Evolutionary conservation across 2,797 vertebrate species (phyloP).

Genomic region (Danio kyathit): DNA sequence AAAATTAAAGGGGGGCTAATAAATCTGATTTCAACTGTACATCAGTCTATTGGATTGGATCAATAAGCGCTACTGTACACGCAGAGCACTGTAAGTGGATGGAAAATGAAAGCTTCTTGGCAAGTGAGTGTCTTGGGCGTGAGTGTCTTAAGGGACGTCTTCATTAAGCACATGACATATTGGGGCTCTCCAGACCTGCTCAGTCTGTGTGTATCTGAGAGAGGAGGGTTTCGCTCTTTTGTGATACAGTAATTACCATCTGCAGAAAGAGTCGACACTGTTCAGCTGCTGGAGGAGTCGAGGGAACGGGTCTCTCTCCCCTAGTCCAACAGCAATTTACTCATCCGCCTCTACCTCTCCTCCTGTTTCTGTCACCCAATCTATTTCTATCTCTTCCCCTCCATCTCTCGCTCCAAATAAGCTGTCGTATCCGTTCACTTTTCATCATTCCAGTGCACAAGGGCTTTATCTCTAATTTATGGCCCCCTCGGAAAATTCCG

Average conservation of each 20-base stretch:
- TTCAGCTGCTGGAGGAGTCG: background rate
- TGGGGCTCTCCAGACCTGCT: conserved; percentile 34
- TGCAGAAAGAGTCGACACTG: conserved; percentile 7
- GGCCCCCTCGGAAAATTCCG: conserved; percentile 45
- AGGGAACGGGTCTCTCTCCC: background rate
- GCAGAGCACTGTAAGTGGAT: background rate
- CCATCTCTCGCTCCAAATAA: conserved; percentile 57
- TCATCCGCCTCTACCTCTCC: conserved; percentile 44
- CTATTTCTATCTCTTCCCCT: conserved; percentile 29
- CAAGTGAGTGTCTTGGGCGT: conserved; percentile 16
- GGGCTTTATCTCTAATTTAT: conserved; percentile 59
- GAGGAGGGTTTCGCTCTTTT: conserved; percentile 16
- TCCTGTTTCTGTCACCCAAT: conserved; percentile 21
- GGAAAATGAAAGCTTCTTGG: conserved; percentile 1
- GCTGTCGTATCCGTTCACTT: conserved; percentile 62
- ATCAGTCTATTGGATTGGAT: background rate
- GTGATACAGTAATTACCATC: conserved; percentile 32
- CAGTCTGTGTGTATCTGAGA: conserved; percentile 25
- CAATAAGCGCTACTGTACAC: background rate
- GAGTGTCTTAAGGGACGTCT: conserved; percentile 36
- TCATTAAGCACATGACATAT: conserved; percentile 52
- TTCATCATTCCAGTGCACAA: conserved; percentile 65
- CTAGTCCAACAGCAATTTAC: conserved; percentile 12
- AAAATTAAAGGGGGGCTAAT: no score
- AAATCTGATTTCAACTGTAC: no score